These are phyloP conservation scores for Mellilla xanthometata DNA, from an alignment of 2,888 invertebrate species.

Conservation along the genomic window DNA sequence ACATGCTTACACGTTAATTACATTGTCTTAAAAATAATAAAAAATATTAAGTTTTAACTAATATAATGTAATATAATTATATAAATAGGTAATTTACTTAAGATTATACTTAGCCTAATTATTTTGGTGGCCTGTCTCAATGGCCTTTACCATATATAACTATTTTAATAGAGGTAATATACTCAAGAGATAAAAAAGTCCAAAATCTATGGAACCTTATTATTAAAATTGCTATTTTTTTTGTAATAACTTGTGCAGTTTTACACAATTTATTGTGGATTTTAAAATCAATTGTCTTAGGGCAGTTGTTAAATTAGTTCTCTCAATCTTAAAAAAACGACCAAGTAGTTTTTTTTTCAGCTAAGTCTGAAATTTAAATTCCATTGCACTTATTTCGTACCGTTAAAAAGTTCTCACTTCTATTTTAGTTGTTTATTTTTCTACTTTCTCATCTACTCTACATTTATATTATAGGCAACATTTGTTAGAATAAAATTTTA, in stretches of 20 bases:
- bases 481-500: slow-evolving; percentile 10
- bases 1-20: too few species aligned
- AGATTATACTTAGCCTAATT: not conserved
- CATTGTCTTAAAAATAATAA: too few species aligned
- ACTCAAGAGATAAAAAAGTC: slow-evolving; percentile 18
- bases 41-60: too few species aligned
- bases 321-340: too few species aligned
- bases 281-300: too few species aligned
- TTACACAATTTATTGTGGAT: not conserved
- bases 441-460: slow-evolving; percentile 1
- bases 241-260: slow-evolving; percentile 5
- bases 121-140: not conserved
- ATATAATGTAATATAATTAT: too few species aligned
- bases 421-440: not conserved
- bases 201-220: slow-evolving; percentile 15
- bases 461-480: slow-evolving; percentile 11
- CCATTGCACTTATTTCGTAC: not conserved
- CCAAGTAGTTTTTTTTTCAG: too few species aligned
- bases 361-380: slow-evolving; percentile 10
- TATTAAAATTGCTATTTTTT: not conserved
- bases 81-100: too few species aligned
- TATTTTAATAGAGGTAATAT: too few species aligned
- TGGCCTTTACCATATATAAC: too few species aligned
- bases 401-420: not conserved
- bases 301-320: too few species aligned